Evolutionary conservation across 2,888 invertebrate species (phyloP), one percentile per base, ranked within the genome.

Genomic region (Ischnura elegans): DNA sequence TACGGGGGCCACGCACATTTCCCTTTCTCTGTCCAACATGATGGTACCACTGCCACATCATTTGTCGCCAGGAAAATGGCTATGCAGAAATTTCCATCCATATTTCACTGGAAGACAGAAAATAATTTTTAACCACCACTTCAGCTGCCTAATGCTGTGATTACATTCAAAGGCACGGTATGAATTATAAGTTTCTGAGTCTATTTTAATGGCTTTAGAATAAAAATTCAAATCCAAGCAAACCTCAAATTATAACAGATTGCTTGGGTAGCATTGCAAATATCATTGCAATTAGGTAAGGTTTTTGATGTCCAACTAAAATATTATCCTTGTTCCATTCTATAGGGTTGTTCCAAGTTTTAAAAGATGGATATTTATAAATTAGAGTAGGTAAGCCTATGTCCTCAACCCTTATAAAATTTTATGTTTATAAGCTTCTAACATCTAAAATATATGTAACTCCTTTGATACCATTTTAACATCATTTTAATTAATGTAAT

Each of bases 1-100:
- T 61, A 61, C n/a, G 61, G 61, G 21, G 61, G 61, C 61, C 61
- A 61, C 61, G 61, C 61, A 61, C 25, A 61, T 61, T 61, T 61
- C 25, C 61, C 61, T 25, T 13, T 61, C n/a, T 61, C 61, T 1
- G n/a, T 1, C 61, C 61, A 21, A n/a, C 61, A 61, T 61, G 61
- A 25, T 61, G 19, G 21, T 6, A 61, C 61, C n/a, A 25, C 8
- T 61, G 21, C 61, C 61, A 61, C 25, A 61, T 61, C 25, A 61
- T 61, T 61, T 61, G 61, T 61, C 21, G 61, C 8, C 2, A 61
- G 61, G 55, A 61, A 61, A 61, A 61, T n/a, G 21, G n/a, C 61
- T 2, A 61, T 61, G 19, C 61, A 61, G 8, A 25, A 25, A 25
- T 25, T 61, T 61, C 19, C 61, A 61, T 25, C 61, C 61, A 61